These are phyloP conservation scores for Halcyon smyrnensis DNA, from an alignment of 2,797 vertebrate species.

Conservation along the genomic window DNA sequence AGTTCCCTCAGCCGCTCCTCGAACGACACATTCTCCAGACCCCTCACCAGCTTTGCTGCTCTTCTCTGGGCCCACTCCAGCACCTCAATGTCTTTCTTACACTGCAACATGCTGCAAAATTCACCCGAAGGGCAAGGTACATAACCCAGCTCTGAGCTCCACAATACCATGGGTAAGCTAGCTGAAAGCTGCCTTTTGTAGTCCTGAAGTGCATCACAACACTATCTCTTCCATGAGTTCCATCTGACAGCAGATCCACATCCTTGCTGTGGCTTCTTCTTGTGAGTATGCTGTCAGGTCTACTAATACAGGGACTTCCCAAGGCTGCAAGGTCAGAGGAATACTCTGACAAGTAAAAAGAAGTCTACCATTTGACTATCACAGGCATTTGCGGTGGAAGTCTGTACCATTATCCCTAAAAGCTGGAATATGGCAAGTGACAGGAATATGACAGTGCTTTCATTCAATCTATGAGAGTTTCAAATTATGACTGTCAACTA, in stretches of 20 bases:
- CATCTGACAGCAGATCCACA: background rate
- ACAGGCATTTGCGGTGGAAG: background rate
- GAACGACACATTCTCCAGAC: too few species aligned
- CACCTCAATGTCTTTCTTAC: too few species aligned
- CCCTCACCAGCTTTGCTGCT: too few species aligned
- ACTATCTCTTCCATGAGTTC: background rate
- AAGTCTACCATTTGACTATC: background rate
- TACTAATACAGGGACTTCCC: background rate
- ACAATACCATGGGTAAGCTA: accelerated
- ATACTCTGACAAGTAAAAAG: background rate
- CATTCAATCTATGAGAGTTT: background rate
- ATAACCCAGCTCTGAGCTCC: background rate
- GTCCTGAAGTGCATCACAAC: background rate
- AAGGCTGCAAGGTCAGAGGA: background rate
- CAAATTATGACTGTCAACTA: background rate
- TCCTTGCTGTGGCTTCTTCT: background rate
- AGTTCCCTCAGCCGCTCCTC: too few species aligned
- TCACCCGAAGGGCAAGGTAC: background rate
- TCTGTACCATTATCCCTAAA: background rate
- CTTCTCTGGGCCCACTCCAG: too few species aligned
- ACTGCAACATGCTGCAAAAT: background rate
- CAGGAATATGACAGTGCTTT: background rate
- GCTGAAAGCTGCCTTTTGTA: background rate
- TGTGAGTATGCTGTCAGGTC: background rate
- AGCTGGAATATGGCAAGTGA: background rate